Base-by-base conservation (phyloP, 2,888 invertebrate species). In the Phalangium opilio region DNA sequence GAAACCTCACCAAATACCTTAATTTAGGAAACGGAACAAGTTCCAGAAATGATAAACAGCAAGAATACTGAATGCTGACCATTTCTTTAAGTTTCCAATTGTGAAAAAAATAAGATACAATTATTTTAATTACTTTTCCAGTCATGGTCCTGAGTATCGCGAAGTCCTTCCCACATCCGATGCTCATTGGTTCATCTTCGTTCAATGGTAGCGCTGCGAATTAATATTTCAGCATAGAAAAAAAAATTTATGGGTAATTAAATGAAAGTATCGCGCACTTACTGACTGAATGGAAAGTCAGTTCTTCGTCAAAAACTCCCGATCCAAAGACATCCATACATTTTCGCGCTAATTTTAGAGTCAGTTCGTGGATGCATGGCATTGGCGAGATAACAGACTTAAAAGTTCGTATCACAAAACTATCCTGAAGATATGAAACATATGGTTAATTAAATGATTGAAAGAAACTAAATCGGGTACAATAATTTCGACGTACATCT, bases 81-180 rank as follows among this genome's bases (percentile, higher is more conserved):
- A 27, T 27, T 27, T 27, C 27, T 27, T 27, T 27, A n/a, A n/a
- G 27, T 27, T 27, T 27, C 27, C 27, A 27, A n/a, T 27, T 27
- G 8, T 27, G 4, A 27, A 27, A 7, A 27, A 27, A 8, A 27
- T n/a, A n/a, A n/a, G n/a, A n/a, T n/a, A n/a, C n/a, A n/a, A n/a
- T n/a, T n/a, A n/a, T n/a, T n/a, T 57, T 56, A 14, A 42, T 18
- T 65, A 83, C 83, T 72, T 85, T 85, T 53, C 91, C 91, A 44
- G 80, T 78, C n/a, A 75, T 70, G 5, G 87, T 89, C 58, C 79
- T 76, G 3, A 91, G 72, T 38, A 93, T 67, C 1, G 81, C 83
- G 65, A 95, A 93, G 59, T 93, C 91, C 66, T 89, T 90, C 20
- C 90, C 91, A 39, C 83, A 79, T 39, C 77, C 75, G 45, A 93